Conservation (phyloP, 2,888 invertebrate species). For the Cerceris ruficornis region DNA sequence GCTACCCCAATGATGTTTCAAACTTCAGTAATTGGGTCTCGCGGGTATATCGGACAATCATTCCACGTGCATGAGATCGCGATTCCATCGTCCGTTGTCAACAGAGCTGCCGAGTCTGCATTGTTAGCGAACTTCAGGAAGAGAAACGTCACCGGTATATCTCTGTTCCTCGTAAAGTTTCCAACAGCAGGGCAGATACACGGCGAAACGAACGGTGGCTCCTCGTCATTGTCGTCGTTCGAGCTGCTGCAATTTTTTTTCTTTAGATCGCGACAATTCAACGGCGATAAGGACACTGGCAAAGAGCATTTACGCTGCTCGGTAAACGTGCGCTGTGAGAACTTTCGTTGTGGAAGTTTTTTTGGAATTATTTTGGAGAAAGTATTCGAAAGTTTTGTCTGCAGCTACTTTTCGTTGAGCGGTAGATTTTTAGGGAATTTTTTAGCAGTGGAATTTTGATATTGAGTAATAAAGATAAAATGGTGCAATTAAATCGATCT, state of each 20-base stretch:
- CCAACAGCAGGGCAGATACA: slow-evolving; percentile 5
- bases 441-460: too few relatives aligned
- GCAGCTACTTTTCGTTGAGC: too few relatives aligned
- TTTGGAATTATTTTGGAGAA: too few relatives aligned
- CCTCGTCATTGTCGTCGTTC: neutral
- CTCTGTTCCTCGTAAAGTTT: slow-evolving; percentile 4
- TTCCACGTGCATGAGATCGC: slow-evolving; percentile 13
- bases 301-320: too few relatives aligned
- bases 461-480: too few relatives aligned
- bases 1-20: slow-evolving; percentile 4
- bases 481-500: too few relatives aligned
- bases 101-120: slow-evolving; percentile 35
- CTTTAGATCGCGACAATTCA: neutral
- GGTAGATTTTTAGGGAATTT: too few relatives aligned
- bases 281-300: too few relatives aligned
- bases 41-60: slow-evolving; percentile 29
- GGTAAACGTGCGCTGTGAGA: too few relatives aligned
- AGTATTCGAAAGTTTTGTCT: too few relatives aligned
- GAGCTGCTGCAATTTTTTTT: neutral
- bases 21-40: slow-evolving; percentile 37
- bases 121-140: slow-evolving; percentile 38
- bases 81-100: slow-evolving; percentile 32
- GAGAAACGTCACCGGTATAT: slow-evolving; percentile 18
- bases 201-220: neutral
- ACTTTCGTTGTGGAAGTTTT: too few relatives aligned